Evolutionary conservation across 2,113 vertebrate genomes (phyloP), one percentile per base, ranked within the genome.

Genomic region (Neodon shergylaensis): DNA sequence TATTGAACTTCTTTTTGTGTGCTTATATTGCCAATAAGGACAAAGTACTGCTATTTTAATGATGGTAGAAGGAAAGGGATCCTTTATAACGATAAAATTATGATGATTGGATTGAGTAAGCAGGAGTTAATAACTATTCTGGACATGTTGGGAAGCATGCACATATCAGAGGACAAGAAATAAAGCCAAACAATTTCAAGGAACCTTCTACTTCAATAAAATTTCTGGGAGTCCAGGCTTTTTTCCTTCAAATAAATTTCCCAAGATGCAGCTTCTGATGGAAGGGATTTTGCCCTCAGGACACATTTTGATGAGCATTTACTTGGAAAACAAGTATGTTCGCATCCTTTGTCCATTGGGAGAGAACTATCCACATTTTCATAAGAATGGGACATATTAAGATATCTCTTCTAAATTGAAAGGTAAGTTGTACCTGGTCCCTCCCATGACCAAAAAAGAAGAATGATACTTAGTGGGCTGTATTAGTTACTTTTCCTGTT

Each of bases 1-100:
- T 49, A 52, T 68, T 86, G 78, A 93, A 42, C 47, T 90, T 90
- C 47, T 89, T 90, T 94, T 86, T 47, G 54, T 87, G 14, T 82
- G 36, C 22, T n/a, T 63, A 42, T 61, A 81, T 54, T 54, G 33
- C 10, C 36, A 36, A 12, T 54, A 81, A 81, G 49, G 16, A n/a
- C 10, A 54, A 79, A 81, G 33, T n/a, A 21, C 33, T 81, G 33
- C 36, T 19, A 22, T 54, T 54, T 49, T 81, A n/a, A 54, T 54
- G 49, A 33, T 81, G 49, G 49, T 22, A 54, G 21, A 73, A 81
- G 1, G 33, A 81, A 81, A 68, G 49, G 19, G 21, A 33, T 81
- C 33, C 21, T 54, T 81, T 81, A 54, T 54, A 36, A 54, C 13
- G 49, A 81, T 81, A 52, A 19, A 52, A 54, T n/a, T 81, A 81